Evolutionary conservation across 2,113 vertebrate species (phyloP), one percentile per base, ranked within the genome.

Genomic region (Mastomys natalensis): DNA sequence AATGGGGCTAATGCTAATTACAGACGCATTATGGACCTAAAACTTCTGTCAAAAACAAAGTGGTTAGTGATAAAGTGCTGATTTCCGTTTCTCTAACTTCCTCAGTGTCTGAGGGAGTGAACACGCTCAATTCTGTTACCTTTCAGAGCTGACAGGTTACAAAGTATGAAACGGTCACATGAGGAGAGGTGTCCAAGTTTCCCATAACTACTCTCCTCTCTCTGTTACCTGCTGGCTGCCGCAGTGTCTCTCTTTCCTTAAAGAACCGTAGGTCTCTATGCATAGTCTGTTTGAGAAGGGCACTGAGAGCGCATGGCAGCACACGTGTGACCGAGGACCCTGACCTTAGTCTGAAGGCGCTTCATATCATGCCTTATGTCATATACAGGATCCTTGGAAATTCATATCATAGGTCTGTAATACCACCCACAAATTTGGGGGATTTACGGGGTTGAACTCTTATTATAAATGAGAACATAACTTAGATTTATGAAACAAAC

Each of bases 401-500:
- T 45, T 90, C 40, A 74, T 13, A n/a, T 90, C 40, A 74, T 13
- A n/a, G 16, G 60, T 43, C 72, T 73, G 15, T 12, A 93, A 72
- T 77, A 77, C 26, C n/a, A 26, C 7, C 19, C 24, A 10, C 10
- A 1, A 55, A 31, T 81, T 89, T 87, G 24, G 7, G 11, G 17
- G 11, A 81, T 29, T 72, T 89, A 53, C 3, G 24, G 1, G 0
- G 3, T 45, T 55, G 13, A 9, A 77, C 15, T 60, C 26, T 93
- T 87, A 87, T 78, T 62, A n/a, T 92, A 73, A 3, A 37, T 64
- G 2, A 95, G 43, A 84, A 87, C 24, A 85, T 93, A 72, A 82
- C 68, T 62, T 51, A 88, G 31, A 80, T 93, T 85, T 72, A 89
- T 58, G n/a, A 70, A 76, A 87, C 7, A 76, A 74, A 94, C n/a